Evolutionary conservation across 2,113 vertebrate species (phyloP), one percentile per base, ranked within the genome.

Genomic region (Oceanites oceanicus): DNA sequence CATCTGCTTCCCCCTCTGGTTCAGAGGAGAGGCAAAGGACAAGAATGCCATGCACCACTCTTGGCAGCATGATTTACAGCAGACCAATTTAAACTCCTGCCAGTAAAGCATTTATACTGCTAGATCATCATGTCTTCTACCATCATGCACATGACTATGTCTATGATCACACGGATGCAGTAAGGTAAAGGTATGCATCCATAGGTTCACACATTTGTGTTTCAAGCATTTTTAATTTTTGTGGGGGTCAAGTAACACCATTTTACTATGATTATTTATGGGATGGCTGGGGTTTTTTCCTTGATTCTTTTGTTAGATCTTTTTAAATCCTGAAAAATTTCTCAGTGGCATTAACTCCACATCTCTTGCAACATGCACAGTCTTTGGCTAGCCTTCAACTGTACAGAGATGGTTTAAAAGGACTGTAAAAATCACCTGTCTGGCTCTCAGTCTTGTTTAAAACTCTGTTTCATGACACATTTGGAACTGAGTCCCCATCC

Each of bases 11-110:
- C 26, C 67, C 9, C 92, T 80, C 55, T 92, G 86, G 79, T 93
- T 96, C 75, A 88, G 82, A 92, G 79, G 71, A 95, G 63, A 90
- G 55, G 88, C 71, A 90, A 90, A 95, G 86, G 88, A 96, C 90
- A 90, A 73, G 78, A 79, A 58, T 73, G 47, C 50, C 72, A 32
- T 66, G 63, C n/a, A 88, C 82, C 29, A 36, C 47, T 80, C 67
- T 38, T 86, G 88, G 90, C 92, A 93, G 59, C 3, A 1, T 67
- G 63, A 93, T 86, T 94, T 90, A 74, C 71, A 77, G 23, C 67
- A 86, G 77, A 63, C 18, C 86, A 80, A 50, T 72, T 82, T 66
- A 86, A 96, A 71, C 38, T 59, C 50, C 55, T 90, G 72, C 78
- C 95, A 92, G 56, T 74, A 25, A 93, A 91, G 42, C 2, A 3